phyloP scores from a whole-genome alignment of 2,113 vertebrate genomes.

The Myotis davidii region DNA sequence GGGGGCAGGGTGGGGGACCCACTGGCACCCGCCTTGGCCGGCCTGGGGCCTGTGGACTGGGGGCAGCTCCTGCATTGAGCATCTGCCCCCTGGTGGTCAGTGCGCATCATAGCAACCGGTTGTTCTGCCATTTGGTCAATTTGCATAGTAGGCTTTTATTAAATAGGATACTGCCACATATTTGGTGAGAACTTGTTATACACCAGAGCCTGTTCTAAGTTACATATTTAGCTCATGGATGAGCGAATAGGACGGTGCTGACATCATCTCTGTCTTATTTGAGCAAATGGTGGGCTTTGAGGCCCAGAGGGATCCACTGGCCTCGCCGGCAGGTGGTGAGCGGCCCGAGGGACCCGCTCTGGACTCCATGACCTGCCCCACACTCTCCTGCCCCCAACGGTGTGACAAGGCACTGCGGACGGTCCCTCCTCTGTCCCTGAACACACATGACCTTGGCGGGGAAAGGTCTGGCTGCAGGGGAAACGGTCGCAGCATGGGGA shows the following conservation, averaged over 20 bases:
- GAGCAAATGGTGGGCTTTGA: too few relatives aligned
- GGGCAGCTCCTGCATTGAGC: too few relatives aligned
- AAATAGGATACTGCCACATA: too few relatives aligned
- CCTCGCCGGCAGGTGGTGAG: background rate
- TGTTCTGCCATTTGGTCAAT: too few relatives aligned
- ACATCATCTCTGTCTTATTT: too few relatives aligned
- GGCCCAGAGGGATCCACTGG: background rate
- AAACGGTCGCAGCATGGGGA: background rate
- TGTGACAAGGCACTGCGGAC: accelerated
- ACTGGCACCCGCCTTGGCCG: too few relatives aligned
- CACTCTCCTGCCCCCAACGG: background rate
- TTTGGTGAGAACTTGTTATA: background rate
- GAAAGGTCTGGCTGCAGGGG: background rate
- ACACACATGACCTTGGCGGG: accelerated
- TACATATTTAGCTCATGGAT: accelerated
- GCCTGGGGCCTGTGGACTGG: too few relatives aligned
- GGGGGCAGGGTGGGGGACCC: too few relatives aligned
- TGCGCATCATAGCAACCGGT: too few relatives aligned
- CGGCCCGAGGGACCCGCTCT: accelerated
- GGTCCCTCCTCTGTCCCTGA: accelerated
- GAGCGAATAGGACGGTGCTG: too few relatives aligned
- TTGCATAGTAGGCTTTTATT: too few relatives aligned
- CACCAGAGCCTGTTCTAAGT: background rate
- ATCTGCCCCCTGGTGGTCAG: too few relatives aligned
- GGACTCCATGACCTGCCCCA: accelerated